phyloP scores from a whole-genome alignment of 2,888 invertebrate species.

The Buathra laborator region DNA sequence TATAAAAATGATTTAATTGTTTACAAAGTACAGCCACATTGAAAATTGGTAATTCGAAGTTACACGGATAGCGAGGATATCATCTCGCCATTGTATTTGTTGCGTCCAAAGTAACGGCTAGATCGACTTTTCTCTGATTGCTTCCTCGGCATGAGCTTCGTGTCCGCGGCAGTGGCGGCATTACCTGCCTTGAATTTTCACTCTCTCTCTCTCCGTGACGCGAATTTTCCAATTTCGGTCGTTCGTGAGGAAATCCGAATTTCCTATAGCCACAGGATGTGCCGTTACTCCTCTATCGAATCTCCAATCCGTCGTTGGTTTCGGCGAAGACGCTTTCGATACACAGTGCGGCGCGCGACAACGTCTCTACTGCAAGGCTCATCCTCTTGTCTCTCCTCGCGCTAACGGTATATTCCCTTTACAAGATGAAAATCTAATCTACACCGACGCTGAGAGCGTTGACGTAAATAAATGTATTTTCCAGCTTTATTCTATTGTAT shows the following conservation, averaged over 20 bases:
- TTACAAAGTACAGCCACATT: not conserved
- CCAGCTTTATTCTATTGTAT: not conserved
- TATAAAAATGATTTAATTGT: not conserved
- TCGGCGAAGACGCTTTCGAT: slow-evolving; percentile 34
- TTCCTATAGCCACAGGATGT: slow-evolving; percentile 35
- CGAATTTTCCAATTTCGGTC: slow-evolving; percentile 51
- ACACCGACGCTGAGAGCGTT: not conserved
- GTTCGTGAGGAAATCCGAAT: slow-evolving; percentile 54
- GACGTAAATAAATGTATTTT: not conserved
- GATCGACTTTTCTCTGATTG: slow-evolving; percentile 30
- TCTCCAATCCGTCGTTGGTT: slow-evolving; percentile 27
- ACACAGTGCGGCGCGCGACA: not conserved
- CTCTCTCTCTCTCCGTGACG: slow-evolving; percentile 26
- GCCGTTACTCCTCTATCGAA: not conserved
- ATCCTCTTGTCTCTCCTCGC: not conserved
- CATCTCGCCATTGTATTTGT: not conserved
- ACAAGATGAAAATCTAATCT: no score
- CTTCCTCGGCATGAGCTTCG: slow-evolving; percentile 23
- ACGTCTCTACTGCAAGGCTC: not conserved
- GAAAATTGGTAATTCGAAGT: not conserved
- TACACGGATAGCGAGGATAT: not conserved
- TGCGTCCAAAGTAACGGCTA: not conserved
- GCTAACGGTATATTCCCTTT: no score
- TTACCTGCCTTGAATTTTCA: slow-evolving; percentile 13
- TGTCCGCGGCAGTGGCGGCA: not conserved